Evolutionary conservation across 2,113 vertebrate species (phyloP).

Genomic region (Pantherophis guttatus): DNA sequence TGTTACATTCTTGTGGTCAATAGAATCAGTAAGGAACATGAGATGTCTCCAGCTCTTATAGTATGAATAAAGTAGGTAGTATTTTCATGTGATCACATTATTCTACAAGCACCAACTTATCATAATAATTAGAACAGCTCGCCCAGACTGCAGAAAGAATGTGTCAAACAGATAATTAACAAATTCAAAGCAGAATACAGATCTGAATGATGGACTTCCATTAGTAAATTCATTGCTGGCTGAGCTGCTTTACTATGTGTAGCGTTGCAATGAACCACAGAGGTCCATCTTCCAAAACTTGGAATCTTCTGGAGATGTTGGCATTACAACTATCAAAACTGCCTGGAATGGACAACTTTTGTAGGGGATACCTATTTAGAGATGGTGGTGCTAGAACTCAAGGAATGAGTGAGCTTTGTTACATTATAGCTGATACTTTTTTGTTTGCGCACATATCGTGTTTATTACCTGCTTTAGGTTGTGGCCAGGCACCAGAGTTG

Average conservation of each 20-base stretch:
- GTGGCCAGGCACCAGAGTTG: constrained; percentile 68
- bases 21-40: background rate
- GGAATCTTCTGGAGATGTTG: background rate
- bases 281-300: background rate
- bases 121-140: background rate
- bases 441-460: background rate
- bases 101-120: background rate
- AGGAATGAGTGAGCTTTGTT: background rate
- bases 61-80: background rate
- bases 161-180: background rate
- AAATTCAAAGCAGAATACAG: background rate
- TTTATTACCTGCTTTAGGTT: constrained; percentile 72
- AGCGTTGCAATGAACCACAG: background rate
- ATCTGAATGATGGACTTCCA: background rate
- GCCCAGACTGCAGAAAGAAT: background rate
- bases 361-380: background rate
- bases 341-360: background rate
- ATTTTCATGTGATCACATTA: background rate
- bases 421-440: background rate
- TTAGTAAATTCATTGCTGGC: background rate
- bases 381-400: background rate
- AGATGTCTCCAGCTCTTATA: background rate
- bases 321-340: background rate
- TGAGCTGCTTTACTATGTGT: background rate
- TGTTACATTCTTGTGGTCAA: background rate